phyloP scores from a whole-genome alignment of 2,113 vertebrate genomes.

The Hypomesus transpacificus region DNA sequence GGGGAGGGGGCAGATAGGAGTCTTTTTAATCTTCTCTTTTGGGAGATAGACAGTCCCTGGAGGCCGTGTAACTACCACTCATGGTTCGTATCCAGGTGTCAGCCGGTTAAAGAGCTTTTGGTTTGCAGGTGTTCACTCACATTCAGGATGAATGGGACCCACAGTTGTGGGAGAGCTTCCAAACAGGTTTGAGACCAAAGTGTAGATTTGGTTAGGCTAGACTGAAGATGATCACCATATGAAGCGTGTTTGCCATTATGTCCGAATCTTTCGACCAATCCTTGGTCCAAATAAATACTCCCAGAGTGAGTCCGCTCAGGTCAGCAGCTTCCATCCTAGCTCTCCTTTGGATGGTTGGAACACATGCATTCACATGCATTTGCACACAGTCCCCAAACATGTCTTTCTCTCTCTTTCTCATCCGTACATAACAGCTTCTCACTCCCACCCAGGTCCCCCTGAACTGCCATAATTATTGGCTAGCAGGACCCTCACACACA shows the following conservation, averaged over 20 bases:
- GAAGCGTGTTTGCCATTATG: neutral
- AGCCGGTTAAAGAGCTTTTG: neutral
- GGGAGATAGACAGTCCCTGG: conserved; percentile 19
- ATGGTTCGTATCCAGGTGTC: conserved; percentile 35
- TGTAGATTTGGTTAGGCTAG: neutral
- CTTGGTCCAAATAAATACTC: conserved; percentile 51
- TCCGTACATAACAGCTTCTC: too few relatives aligned
- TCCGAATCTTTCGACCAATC: neutral
- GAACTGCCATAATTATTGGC: too few relatives aligned
- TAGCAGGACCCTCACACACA: too few relatives aligned
- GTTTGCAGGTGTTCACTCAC: conserved; percentile 35
- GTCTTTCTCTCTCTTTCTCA: too few relatives aligned
- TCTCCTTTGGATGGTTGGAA: neutral
- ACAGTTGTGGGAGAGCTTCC: neutral
- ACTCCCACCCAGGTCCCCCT: too few relatives aligned
- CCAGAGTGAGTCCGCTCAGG: conserved; percentile 43
- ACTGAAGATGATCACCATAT: too few relatives aligned
- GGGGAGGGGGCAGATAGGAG: neutral
- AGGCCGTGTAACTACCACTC: conserved; percentile 21
- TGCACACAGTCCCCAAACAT: neutral
- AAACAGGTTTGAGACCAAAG: neutral
- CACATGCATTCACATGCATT: neutral
- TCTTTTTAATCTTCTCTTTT: neutral
- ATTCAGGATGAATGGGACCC: conserved; percentile 28
- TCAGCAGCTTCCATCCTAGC: conserved; percentile 40